Percentiles rank a stretch among this genome's conserved stretches.
phyloP scores from a whole-genome alignment of 2,797 vertebrate genomes.

The Microhierax caerulescens region DNA sequence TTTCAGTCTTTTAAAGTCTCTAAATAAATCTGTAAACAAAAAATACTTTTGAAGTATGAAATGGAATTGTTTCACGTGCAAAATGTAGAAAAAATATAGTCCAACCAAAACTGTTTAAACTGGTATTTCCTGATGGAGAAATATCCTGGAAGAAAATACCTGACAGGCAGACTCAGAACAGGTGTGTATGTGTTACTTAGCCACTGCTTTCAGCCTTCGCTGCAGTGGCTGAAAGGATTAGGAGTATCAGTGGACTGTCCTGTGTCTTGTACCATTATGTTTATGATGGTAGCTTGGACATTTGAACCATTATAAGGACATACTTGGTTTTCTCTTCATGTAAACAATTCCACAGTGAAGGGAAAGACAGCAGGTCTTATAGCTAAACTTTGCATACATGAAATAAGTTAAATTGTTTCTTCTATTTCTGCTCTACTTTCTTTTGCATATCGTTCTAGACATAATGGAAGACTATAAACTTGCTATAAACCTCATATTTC shows the following conservation, averaged over 20 bases:
- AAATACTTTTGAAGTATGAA: background rate
- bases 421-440: background rate
- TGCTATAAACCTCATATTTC: background rate
- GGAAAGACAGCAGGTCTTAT: background rate
- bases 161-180: background rate
- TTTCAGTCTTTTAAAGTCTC: background rate
- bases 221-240: background rate
- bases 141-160: background rate
- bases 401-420: background rate
- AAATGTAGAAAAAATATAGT: background rate
- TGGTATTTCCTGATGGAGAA: background rate
- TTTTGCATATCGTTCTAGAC: background rate
- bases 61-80: background rate
- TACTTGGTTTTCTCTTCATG: background rate
- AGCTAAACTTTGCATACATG: background rate
- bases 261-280: background rate
- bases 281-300: background rate
- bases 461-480: background rate
- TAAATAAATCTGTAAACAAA: background rate
- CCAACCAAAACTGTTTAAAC: background rate
- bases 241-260: background rate
- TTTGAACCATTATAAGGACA: fast-evolving
- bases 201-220: background rate
- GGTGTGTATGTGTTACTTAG: background rate
- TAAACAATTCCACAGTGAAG: background rate